Base-by-base conservation (phyloP, 2,888 invertebrate species). In the Parnassius smintheus region DNA sequence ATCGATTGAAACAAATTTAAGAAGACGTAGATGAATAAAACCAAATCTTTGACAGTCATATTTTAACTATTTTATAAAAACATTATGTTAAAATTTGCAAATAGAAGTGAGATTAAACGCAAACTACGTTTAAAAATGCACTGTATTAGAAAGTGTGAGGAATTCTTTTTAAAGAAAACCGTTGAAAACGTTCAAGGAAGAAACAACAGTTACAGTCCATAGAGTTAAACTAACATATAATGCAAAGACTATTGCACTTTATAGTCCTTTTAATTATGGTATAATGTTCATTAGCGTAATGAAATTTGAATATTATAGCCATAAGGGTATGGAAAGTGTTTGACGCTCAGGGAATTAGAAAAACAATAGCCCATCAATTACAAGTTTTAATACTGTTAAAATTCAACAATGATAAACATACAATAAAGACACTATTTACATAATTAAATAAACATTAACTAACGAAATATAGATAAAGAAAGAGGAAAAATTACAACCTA, bases 381-480 rank as follows among this genome's bases (percentile, higher is more conserved):
- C 80, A 77, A 80, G 44, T 83, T 88, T 87, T 88, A 91, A 88
- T 91, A 87, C 88, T 86, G 89, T 90, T 90, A 91, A 90, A 85
- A 84, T 86, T 90, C 88, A 91, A 90, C 91, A 91, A 90, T 88
- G 4, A 87, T 75, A 84, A 89, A 89, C 82, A 73, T 81, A 85
- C 76, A 80, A 77, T 76, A 83, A 82, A 83, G 74, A 84, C 72
- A 78, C 78, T 88, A 81, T 89, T 81, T 81, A 87, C 82, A 82
- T 72, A 78, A 74, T 70, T 70, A 76, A 75, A 77, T 78, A 77
- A 83, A 81, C 75, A 75, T 62, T 75, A 82, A 83, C 80, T 70
- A 75, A 71, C 70, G 64, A 66, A 75, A 61, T 71, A 73, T 69
- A 68, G 66, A 65, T 55, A 64, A 69, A 65, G 22, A 48, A 66